Base-by-base conservation (phyloP, 2,797 vertebrate species). In the Lateolabrax maculatus region DNA sequence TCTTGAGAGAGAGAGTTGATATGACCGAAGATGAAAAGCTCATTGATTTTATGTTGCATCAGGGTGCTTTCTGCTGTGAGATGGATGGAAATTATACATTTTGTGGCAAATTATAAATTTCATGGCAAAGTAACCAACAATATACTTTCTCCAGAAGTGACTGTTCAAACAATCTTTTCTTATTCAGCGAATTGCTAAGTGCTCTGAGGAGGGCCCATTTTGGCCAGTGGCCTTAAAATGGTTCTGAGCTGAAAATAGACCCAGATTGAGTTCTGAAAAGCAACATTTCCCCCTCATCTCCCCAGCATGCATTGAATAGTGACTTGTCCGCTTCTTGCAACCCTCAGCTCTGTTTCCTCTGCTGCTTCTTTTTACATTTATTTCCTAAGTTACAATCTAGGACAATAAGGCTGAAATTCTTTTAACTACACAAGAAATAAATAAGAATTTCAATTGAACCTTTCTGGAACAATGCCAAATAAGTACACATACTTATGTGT, bases 211-310 rank as follows among this genome's bases (percentile, higher is more conserved):
- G 15, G 43, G 15, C 23, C 31, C 27, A 29, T 73, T 84, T 74
- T 49, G 41, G 36, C 76, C 53, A 63, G 49, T 36, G 75, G 62
- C 69, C 19, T 80, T 65, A 39, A 79, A 13, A 79, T 75, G 39
- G 37, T 37, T 76, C 29, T 34, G 62, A 80, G 39, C 65, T 0
- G 3, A 81, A 75, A 82, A 74, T 23, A 75, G 41, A 75, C 55
- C 70, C 15, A 19, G 66, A 65, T 31, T 65, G 67, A 64, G 64
- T 44, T 78, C 13, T 77, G 23, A 68, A 78, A 81, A 75, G 57
- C 75, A 66, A 37, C 41, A 58, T 75, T 72, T 78, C 5, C 29
- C 16, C 43, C 27, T 67, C 68, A 44, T 75, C 61, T 71, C 48
- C 41, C 16, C 21, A 36, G 55, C 63, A 63, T 69, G 25, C 46